Evolutionary conservation across 2,888 invertebrate genomes (phyloP).

Genomic region (Yponomeuta cagnagella): DNA sequence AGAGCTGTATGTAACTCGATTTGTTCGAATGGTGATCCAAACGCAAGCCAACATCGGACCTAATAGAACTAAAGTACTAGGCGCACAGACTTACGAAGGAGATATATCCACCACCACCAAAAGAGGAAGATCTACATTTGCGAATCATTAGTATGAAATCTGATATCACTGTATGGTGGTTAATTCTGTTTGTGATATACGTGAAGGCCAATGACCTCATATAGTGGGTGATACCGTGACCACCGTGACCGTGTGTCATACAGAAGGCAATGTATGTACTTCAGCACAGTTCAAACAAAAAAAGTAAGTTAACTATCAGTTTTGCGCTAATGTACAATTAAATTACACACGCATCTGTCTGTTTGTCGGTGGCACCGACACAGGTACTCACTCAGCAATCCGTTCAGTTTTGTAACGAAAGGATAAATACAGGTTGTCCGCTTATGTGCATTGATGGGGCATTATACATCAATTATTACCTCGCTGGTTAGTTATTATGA

Average conservation of each 20-base stretch:
- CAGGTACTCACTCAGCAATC: not conserved
- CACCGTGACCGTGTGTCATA: too few species aligned
- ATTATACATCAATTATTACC: not conserved
- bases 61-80: not conserved
- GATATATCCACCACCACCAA: not conserved
- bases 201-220: not conserved
- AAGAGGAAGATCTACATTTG: too few species aligned
- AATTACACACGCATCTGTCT: too few species aligned
- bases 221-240: not conserved
- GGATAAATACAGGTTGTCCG: not conserved
- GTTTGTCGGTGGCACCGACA: too few species aligned
- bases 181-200: too few species aligned
- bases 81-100: not conserved
- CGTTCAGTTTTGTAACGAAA: not conserved
- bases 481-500: too few species aligned
- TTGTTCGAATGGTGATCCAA: not conserved
- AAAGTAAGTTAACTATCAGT: not conserved
- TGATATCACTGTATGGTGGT: too few species aligned
- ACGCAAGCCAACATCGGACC: constrained; percentile 1
- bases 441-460: not conserved
- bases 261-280: not conserved
- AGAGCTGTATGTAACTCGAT: too few species aligned
- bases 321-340: too few species aligned
- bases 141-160: too few species aligned
- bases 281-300: not conserved